Evolutionary conservation across 2,797 vertebrate species (phyloP).

Genomic region (Xyrichtys novacula): DNA sequence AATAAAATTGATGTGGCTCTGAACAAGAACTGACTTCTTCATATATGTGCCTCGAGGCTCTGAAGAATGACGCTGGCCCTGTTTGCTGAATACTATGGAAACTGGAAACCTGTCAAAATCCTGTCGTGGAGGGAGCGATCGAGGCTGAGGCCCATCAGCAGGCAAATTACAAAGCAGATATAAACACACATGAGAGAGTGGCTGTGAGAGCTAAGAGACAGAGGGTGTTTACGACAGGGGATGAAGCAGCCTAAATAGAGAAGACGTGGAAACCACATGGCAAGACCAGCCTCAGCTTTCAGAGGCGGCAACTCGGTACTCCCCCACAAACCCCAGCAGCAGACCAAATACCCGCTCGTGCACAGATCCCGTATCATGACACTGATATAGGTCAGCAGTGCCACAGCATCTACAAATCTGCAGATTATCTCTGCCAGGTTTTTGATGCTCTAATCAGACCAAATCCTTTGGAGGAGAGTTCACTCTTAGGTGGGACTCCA

Average conservation of each 20-base stretch:
- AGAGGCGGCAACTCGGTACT: slow-evolving; percentile 16
- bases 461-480: slow-evolving; percentile 66
- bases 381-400: slow-evolving; percentile 69
- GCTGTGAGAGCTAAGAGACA: slow-evolving; percentile 5
- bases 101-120: slow-evolving; percentile 18
- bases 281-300: slow-evolving; percentile 38
- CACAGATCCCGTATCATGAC: slow-evolving; percentile 56
- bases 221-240: slow-evolving; percentile 37
- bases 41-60: slow-evolving; percentile 10
- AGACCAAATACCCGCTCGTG: slow-evolving; percentile 8
- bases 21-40: slow-evolving; percentile 34
- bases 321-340: slow-evolving; percentile 32
- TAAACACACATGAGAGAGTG: slow-evolving; percentile 21
- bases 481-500: slow-evolving; percentile 41
- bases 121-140: slow-evolving; percentile 12
- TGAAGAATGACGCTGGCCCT: slow-evolving; percentile 1
- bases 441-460: slow-evolving; percentile 62
- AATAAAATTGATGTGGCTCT: slow-evolving; percentile 33
- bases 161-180: background rate
- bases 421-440: slow-evolving; percentile 67
- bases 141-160: background rate
- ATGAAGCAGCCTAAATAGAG: slow-evolving; percentile 63
- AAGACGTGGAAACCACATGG: slow-evolving; percentile 41
- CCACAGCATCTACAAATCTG: slow-evolving; percentile 68
- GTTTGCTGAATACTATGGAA: slow-evolving; percentile 17